These are phyloP conservation scores for Leptopilina boulardi DNA, from an alignment of 1,140 invertebrate genomes.

Conservation along the genomic window DNA sequence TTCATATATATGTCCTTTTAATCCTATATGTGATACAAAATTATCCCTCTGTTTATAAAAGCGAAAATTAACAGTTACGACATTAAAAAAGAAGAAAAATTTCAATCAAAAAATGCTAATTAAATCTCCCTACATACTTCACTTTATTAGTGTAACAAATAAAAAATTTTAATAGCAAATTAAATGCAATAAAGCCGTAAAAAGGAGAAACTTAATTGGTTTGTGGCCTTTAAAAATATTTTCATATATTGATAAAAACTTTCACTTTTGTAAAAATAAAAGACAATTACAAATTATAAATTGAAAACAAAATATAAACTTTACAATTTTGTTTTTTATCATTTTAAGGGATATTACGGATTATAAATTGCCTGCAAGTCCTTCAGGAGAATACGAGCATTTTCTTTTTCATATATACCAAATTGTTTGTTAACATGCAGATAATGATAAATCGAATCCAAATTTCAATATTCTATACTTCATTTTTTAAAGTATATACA, in stretches of 20 bases:
- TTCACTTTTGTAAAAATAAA: neutral
- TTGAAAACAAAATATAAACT: neutral
- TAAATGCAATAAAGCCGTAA: neutral
- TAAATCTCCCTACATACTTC: neutral
- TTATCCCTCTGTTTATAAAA: neutral
- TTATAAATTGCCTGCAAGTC: neutral
- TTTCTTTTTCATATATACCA: too few relatives aligned
- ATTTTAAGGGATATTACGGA: neutral
- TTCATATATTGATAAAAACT: neutral
- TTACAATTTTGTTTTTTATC: too few relatives aligned
- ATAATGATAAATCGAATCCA: too few relatives aligned
- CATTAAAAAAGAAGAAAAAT: neutral
- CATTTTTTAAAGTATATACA: neutral
- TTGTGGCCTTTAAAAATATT: neutral
- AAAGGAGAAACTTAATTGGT: slow-evolving; percentile 26
- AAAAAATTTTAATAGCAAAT: slow-evolving; percentile 5
- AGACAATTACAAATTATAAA: neutral
- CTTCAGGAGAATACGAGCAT: neutral
- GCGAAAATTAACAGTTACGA: neutral
- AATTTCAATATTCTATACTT: neutral
- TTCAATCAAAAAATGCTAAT: neutral
- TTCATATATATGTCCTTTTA: neutral
- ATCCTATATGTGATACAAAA: neutral
- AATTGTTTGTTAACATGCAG: too few relatives aligned
- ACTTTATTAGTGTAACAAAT: neutral